Evolutionary conservation across 2,113 vertebrate genomes (phyloP), one percentile per base, ranked within the genome.

Genomic region (Brienomyrus longianalis): DNA sequence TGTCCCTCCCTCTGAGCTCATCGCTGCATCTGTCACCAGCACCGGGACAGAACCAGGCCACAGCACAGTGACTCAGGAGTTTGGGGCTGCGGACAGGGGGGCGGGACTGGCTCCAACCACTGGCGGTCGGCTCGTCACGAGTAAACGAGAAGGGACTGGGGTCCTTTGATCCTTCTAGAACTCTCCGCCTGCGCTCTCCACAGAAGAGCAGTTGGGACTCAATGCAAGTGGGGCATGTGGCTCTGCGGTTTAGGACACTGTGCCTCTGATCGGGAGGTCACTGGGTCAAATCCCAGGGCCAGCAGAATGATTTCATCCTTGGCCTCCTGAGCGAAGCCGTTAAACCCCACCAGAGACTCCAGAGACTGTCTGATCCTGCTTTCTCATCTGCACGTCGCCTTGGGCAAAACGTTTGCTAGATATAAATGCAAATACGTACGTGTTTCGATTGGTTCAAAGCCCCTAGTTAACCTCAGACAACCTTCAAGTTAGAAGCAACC

Each of bases 11-110:
- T 87, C 59, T 39, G 27, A 87, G 39, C 52, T 43, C 31, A 39
- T 15, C 90, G 87, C 90, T 83, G 43, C 89, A 54, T 91, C 89
- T 90, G 70, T 90, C 39, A 51, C 89, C 89, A 48, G 83, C 39
- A 43, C 45, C 47, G 19, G 21, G 45, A 84, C 83, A 48, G 45
- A 84, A 47, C 48, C 19, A 21, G 43, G 19, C 43, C 35, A n/a
- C 15, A 84, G 39, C 45, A n/a, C 21, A 43, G 83, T 39, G 83
- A n/a, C 43, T 84, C 21, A 23, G 43, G 83, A 47, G 39, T 47
- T n/a, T 84, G 83, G 83, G 39, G 21, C 23, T 84, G 83, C 45
- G 3, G 83, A 6, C 5, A 11, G 70, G 45, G 8, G 35, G 31
- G 3, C 0, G 51, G 51, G 10, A 10, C 13, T 0, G 8, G 83